Percentiles rank a stretch among this genome's conserved stretches.
phyloP scores from a whole-genome alignment of 2,113 vertebrate species.

The Astatotilapia flaviijosephi region DNA sequence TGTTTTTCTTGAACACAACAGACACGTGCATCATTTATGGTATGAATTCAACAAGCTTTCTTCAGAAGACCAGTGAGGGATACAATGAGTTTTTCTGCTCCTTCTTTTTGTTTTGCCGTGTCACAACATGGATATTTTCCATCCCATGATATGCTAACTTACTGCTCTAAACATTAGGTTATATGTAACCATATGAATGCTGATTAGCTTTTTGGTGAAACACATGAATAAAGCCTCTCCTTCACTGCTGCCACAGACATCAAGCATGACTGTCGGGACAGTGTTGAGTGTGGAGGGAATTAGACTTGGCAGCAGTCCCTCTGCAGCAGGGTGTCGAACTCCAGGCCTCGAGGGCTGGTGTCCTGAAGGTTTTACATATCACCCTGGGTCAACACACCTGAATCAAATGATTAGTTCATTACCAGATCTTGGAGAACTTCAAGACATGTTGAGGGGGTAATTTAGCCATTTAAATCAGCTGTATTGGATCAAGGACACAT shows the following conservation, averaged over 20 bases:
- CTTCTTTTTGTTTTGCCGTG: neutral
- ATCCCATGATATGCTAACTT: neutral
- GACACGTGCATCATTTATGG: slow-evolving; percentile 69
- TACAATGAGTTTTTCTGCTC: neutral
- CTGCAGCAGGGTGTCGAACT: neutral
- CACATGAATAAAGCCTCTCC: neutral
- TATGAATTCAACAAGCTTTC: neutral
- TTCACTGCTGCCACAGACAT: neutral
- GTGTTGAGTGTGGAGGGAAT: slow-evolving; percentile 38
- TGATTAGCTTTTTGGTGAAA: neutral
- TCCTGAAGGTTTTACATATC: neutral
- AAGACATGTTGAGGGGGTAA: neutral
- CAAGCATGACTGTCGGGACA: neutral
- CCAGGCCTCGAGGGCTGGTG: no score
- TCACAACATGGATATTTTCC: neutral
- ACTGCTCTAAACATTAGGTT: neutral
- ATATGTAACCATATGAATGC: neutral
- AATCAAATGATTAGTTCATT: neutral
- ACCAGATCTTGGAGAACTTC: neutral
- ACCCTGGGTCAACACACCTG: neutral
- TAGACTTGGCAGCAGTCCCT: slow-evolving; percentile 5
- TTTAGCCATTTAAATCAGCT: neutral
- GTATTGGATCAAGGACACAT: neutral
- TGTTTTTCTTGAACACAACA: slow-evolving; percentile 38
- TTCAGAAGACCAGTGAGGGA: neutral